A percentile compares a stretch with the other conserved stretches of the same genome.
phyloP scores from a whole-genome alignment of 2,797 vertebrate species.

The Coendou prehensilis region DNA sequence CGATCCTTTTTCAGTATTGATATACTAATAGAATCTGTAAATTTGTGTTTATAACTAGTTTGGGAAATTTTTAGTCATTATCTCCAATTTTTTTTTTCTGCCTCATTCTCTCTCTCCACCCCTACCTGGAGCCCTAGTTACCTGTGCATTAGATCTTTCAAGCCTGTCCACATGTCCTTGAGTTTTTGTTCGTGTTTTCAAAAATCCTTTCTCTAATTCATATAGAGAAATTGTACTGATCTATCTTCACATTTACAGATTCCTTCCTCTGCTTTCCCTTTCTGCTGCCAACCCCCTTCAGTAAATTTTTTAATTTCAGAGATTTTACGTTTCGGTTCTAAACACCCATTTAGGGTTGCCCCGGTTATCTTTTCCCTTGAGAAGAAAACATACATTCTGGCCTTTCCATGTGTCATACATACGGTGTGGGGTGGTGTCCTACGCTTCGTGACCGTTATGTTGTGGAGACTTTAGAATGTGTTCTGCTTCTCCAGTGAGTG shows the following conservation, averaged over 20 bases:
- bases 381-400: not conserved
- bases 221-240: not conserved
- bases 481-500: not conserved
- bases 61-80: not conserved
- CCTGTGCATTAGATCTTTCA: not conserved
- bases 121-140: not conserved
- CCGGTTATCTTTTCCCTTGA: not conserved
- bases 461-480: not conserved
- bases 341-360: not conserved
- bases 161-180: not conserved
- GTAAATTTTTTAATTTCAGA: not conserved
- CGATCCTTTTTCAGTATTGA: not conserved
- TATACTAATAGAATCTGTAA: not conserved
- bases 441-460: accelerated
- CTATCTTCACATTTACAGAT: not conserved
- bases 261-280: not conserved
- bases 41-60: not conserved
- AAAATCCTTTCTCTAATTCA: not conserved
- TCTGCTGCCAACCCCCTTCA: not conserved
- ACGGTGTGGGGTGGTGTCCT: not conserved
- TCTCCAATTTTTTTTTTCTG: not conserved
- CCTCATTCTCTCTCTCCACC: not conserved
- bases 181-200: not conserved
- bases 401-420: accelerated
- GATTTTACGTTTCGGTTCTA: not conserved